Percentiles rank a stretch among this genome's conserved stretches.
These are phyloP conservation scores for Meliscaeva auricollis DNA, from an alignment of 2,888 invertebrate species.

Conservation along the genomic window DNA sequence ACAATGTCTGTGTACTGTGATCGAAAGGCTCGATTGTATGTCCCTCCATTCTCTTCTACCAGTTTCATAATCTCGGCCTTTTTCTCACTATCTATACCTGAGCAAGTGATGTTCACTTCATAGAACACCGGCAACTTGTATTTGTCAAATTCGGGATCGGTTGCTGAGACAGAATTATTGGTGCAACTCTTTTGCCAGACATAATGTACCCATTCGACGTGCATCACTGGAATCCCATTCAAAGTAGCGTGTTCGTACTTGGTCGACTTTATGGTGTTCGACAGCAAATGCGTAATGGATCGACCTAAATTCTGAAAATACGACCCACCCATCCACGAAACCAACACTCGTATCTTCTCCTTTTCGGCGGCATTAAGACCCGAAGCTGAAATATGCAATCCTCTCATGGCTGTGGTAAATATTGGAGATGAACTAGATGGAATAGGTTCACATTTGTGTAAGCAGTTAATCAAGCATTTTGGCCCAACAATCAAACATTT, in stretches of 20 bases:
- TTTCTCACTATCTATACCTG: conserved; percentile 85
- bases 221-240: conserved; percentile 88
- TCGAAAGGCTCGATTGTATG: conserved; percentile 84
- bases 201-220: conserved; percentile 90
- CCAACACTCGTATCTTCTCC: conserved; percentile 86
- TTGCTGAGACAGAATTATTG: conserved; percentile 86
- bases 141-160: conserved; percentile 88
- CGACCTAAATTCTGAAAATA: conserved; percentile 87
- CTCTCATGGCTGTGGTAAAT: conserved; percentile 92
- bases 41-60: conserved; percentile 90
- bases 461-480: conserved; percentile 90
- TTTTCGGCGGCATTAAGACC: conserved; percentile 85
- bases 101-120: conserved; percentile 91
- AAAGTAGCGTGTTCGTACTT: conserved; percentile 88
- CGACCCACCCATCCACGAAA: conserved; percentile 91
- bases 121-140: conserved; percentile 89
- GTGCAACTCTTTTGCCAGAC: conserved; percentile 91
- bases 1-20: conserved; percentile 82
- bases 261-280: conserved; percentile 90
- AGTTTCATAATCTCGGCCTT: conserved; percentile 87
- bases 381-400: conserved; percentile 88
- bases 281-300: conserved; percentile 92
- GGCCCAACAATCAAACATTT: conserved; percentile 93
- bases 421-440: conserved; percentile 91
- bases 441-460: conserved; percentile 89